Evolutionary conservation across 2,888 invertebrate species (phyloP), one percentile per base, ranked within the genome.

Genomic region (Halocaridina rubra): DNA sequence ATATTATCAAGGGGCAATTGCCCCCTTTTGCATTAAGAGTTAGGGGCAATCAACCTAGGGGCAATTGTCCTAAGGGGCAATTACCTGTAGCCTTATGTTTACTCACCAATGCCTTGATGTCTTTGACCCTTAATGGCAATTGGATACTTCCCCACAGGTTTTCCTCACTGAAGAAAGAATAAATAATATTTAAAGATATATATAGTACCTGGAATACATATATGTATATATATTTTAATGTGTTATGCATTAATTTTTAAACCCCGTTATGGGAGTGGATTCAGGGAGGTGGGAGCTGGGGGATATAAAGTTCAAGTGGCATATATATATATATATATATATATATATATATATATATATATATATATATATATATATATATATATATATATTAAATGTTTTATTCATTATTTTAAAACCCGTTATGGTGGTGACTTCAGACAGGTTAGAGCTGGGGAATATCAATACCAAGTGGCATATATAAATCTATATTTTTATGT

Each of bases 121-220:
- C 95, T 91, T 96, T 97, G 0, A 97, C 96, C 91, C 94, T 94
- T 84, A 98, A 91, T 19, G 97, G 96, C 89, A 97, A 90, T 85
- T 91, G 91, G 13, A 91, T 90, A 27, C 91, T 89, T 3, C 91
- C 91, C 91, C 91, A 91, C 27, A 90, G 86, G 61, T 87, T 88
- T 30, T 89, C 93, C 89, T 94, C 93, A 79, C 95, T 95, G 90
- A 71, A 92, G 91, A 87, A 57, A 4, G 27, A 24, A 33, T n/a
- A 67, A 27, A 8, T 59, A 16, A 29, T 64, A 64, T 29, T 8
- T 22, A 53, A 24, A 29, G 57, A 57, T 16, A 57, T 16, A 57
- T 16, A 57, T 16, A 57, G 57, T n/a, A 19, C 16, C n/a, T n/a
- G 57, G 19, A 19, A 57, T 16, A 57, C n/a, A 57, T 16, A 22